Conservation (phyloP, 2,797 vertebrate genomes). For the Sebastes matsubarae region DNA sequence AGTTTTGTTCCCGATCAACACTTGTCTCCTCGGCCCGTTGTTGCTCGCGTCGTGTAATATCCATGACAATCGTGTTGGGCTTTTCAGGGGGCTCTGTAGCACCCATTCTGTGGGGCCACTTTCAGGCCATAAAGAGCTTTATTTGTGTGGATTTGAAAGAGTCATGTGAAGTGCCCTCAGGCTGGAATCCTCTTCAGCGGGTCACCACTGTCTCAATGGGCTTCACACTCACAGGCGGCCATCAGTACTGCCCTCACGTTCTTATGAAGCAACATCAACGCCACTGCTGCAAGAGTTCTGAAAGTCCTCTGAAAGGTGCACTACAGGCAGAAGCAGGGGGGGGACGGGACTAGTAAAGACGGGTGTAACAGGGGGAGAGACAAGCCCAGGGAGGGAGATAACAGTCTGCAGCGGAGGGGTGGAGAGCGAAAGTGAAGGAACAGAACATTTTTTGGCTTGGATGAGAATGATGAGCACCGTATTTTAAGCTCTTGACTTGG, state of each 20-base stretch:
- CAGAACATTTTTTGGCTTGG: slow-evolving; percentile 82
- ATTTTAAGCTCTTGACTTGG: slow-evolving; percentile 77
- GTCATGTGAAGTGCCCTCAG: slow-evolving; percentile 93
- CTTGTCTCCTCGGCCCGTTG: slow-evolving; percentile 94
- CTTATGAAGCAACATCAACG: slow-evolving; percentile 85
- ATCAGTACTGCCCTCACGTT: slow-evolving; percentile 97
- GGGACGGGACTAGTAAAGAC: not conserved
- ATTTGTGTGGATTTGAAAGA: slow-evolving; percentile 99
- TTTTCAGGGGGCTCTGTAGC: slow-evolving; percentile 87
- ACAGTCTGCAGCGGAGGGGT: slow-evolving; percentile 1
- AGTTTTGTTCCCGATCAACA: slow-evolving; percentile 93
- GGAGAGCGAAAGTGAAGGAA: slow-evolving; percentile 32
- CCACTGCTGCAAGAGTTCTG: slow-evolving; percentile 72
- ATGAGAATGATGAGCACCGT: slow-evolving; percentile 85
- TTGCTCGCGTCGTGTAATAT: slow-evolving; percentile 98
- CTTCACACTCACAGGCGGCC: slow-evolving; percentile 88
- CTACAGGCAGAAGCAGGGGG: slow-evolving; percentile 40
- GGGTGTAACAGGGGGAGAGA: slow-evolving; percentile 5
- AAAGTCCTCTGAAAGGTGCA: slow-evolving; percentile 84
- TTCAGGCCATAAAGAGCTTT: slow-evolving; percentile 98
- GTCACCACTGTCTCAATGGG: slow-evolving; percentile 94
- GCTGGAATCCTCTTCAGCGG: slow-evolving; percentile 94
- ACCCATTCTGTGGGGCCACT: slow-evolving; percentile 93
- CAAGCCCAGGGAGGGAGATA: slow-evolving; percentile 7
- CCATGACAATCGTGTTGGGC: slow-evolving; percentile 99